Evolutionary conservation across 35 echinoderm and acorn worm genomes (phyloP), one percentile per base, ranked within the genome.

Genomic region (Anneissia japonica): DNA sequence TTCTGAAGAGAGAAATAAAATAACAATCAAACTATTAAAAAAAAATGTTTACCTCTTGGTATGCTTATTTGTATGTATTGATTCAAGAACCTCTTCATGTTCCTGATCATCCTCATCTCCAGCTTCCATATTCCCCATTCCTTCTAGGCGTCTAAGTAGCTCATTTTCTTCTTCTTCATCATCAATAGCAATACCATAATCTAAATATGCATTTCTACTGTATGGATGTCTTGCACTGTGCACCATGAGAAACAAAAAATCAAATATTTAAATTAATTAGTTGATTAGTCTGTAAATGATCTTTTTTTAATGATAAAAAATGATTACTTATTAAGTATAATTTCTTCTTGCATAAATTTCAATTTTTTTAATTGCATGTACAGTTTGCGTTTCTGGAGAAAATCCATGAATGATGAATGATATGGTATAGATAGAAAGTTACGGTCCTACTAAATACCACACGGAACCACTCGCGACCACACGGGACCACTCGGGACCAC

Each of bases 71-170:
- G 28, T 73, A 36, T 23, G 28, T 43, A 82, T 39, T 80, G 43
- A 34, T 46, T 93, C 38, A 11, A n/a, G 35, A 31, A 29, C 86
- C 35, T 84, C 87, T 31, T 89, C 82, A 73, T 87, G 35, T 35
- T 81, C 43, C 28, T 83, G 39, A 4, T 92, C 82, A 32, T 92
- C 83, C 51, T 96, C 93, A 77, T 79, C 90, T 72, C 82, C 89
- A 35, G 77, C 82, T 30, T 77, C 82, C 12, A 46, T 83, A 46
- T 64, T 26, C 51, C 51, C 51, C 19, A 64, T 19, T 64, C 7
- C 7, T 26, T 9, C 51, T 2, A 64, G 19, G 26, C 51, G 51
- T 64, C 51, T 9, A 6, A 64, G 2, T 12, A 64, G 21, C 26
- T 64, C 51, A 23, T 64, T 64, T 64, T 64, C 51, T 64, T 64